Evolutionary conservation across 37 sponge, comb jelly and placozoan species (phyloP).

Genomic region (Petrosia ficiformis): DNA sequence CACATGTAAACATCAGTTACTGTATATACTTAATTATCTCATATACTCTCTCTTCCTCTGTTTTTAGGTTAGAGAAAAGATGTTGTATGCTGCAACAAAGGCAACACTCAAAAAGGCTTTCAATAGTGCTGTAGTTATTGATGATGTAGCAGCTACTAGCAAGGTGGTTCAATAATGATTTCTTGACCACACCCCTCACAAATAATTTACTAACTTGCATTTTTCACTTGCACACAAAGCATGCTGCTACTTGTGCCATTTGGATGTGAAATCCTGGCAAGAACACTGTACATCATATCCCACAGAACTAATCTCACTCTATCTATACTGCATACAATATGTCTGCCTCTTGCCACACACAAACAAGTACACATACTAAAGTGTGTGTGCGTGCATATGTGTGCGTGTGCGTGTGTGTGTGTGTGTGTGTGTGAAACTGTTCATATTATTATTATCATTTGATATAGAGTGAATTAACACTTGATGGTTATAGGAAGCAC

Average conservation of each 20-base stretch:
- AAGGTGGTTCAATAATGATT: constrained; percentile 28
- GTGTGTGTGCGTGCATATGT: no score
- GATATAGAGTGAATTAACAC: constrained; percentile 69
- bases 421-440: no score
- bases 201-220: no score
- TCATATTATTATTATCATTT: neutral
- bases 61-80: constrained; percentile 81
- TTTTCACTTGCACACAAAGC: neutral
- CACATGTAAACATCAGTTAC: no score
- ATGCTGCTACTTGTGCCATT: no score
- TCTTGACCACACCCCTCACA: no score
- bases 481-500: constrained; percentile 78
- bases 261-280: neutral
- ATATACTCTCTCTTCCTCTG: neutral
- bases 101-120: constrained; percentile 88
- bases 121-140: constrained; percentile 59
- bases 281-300: no score
- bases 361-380: no score
- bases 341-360: neutral
- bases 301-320: neutral
- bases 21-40: neutral
- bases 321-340: neutral
- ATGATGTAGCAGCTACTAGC: constrained; percentile 68
- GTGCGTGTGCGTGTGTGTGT: no score
- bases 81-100: constrained; percentile 96